These are phyloP conservation scores for Polyommatus icarus DNA, from an alignment of 2,888 invertebrate species.

Conservation along the genomic window DNA sequence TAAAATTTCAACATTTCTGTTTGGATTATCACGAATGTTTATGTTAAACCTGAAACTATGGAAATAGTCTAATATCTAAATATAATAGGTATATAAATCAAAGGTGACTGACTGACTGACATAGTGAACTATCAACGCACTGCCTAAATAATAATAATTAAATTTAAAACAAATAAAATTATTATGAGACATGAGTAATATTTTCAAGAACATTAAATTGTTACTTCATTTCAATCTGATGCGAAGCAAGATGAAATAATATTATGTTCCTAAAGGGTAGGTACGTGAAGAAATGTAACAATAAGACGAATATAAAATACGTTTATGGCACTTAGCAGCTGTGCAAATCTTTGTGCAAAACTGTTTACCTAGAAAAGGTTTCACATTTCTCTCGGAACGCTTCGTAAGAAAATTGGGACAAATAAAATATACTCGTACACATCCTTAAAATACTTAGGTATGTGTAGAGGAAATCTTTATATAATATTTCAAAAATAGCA, in stretches of 20 bases:
- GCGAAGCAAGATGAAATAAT: too few relatives aligned
- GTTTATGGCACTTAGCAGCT: slow-evolving; percentile 8
- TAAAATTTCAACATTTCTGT: neutral
- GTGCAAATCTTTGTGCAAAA: neutral
- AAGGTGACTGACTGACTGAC: too few relatives aligned
- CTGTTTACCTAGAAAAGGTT: slow-evolving; percentile 4
- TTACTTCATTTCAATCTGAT: neutral
- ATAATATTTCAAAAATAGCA: too few relatives aligned
- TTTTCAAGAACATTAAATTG: neutral
- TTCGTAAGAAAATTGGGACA: neutral
- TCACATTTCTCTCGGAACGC: neutral
- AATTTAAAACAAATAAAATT: too few relatives aligned
- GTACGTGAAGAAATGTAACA: neutral
- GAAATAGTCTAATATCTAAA: too few relatives aligned
- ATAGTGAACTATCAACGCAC: too few relatives aligned
- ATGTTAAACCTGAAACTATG: neutral
- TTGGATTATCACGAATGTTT: neutral
- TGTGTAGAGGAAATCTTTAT: too few relatives aligned
- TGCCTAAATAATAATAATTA: too few relatives aligned
- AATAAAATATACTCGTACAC: neutral
- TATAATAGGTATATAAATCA: too few relatives aligned
- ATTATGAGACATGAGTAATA: neutral
- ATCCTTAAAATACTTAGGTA: too few relatives aligned
- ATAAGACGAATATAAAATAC: neutral
- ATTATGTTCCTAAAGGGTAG: neutral